Conservation (phyloP, 2,797 vertebrate species). For the Bryconaethiops microstoma region DNA sequence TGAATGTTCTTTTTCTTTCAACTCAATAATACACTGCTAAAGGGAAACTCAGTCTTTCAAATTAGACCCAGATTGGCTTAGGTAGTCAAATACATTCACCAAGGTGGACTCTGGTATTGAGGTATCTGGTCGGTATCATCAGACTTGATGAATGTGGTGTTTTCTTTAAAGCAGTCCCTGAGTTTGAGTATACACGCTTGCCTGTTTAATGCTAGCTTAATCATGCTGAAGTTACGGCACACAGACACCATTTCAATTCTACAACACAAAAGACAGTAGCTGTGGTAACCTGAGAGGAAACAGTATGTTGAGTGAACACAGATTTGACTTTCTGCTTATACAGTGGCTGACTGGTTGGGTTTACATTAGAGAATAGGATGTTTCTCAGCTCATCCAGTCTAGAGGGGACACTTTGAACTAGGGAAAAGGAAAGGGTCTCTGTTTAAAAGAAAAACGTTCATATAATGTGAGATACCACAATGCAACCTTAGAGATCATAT, state of each 20-base stretch:
- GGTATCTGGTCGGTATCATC: conserved; percentile 27
- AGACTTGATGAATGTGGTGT: conserved; percentile 12
- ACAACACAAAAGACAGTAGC: background rate
- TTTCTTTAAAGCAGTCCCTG: background rate
- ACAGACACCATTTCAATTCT: background rate
- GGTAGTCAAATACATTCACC: background rate
- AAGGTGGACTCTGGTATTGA: background rate
- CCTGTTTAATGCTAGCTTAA: conserved; percentile 10
- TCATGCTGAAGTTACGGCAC: conserved; percentile 5
- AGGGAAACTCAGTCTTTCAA: background rate
- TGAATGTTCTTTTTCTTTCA: background rate
- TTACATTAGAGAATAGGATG: background rate
- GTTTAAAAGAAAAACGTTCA: conserved; percentile 9
- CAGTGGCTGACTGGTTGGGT: conserved; percentile 25
- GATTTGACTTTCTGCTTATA: conserved; percentile 7
- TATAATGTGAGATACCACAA: background rate
- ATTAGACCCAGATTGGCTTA: background rate
- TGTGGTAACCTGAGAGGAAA: background rate
- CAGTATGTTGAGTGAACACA: conserved; percentile 19
- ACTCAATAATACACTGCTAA: conserved; percentile 5
- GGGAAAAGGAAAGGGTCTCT: background rate
- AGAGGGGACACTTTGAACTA: conserved; percentile 1
- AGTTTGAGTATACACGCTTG: background rate
- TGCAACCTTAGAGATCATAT: background rate
- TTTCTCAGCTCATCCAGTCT: background rate